phyloP scores from a whole-genome alignment of 2,888 invertebrate genomes.

The Morinoia aosen region DNA sequence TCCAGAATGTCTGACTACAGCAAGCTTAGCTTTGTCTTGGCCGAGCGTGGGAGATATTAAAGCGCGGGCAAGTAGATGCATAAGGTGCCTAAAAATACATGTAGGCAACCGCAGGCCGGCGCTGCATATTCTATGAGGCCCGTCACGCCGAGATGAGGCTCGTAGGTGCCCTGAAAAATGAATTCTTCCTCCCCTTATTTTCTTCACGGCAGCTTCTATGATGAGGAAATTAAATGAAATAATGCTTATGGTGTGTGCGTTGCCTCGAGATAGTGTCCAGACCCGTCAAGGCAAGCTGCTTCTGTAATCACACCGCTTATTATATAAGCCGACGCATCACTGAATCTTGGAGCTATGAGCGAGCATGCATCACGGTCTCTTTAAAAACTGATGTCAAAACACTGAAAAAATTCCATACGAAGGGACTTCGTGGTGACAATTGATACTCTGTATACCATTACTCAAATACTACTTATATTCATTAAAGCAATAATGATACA shows the following conservation, averaged over 20 bases:
- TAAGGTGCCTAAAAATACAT: neutral
- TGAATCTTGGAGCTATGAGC: neutral
- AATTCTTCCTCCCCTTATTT: neutral
- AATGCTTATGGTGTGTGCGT: neutral
- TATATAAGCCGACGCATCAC: neutral
- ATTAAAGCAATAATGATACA: no score
- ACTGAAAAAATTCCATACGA: no score
- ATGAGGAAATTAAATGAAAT: slow-evolving; percentile 17
- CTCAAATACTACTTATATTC: no score
- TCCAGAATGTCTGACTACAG: neutral
- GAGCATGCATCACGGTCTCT: neutral
- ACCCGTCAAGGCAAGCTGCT: neutral
- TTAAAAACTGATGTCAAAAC: neutral
- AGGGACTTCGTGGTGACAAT: no score
- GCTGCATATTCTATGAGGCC: neutral
- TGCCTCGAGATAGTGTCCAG: neutral
- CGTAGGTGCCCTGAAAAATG: neutral
- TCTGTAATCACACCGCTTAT: neutral
- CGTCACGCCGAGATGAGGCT: neutral
- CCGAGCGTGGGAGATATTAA: neutral
- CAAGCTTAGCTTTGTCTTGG: neutral
- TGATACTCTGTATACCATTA: no score
- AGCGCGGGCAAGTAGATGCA: neutral
- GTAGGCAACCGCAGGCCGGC: neutral
- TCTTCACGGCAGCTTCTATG: neutral